Evolutionary conservation across 2,797 vertebrate species (phyloP), one percentile per base, ranked within the genome.

Genomic region (Echiichthys vipera): DNA sequence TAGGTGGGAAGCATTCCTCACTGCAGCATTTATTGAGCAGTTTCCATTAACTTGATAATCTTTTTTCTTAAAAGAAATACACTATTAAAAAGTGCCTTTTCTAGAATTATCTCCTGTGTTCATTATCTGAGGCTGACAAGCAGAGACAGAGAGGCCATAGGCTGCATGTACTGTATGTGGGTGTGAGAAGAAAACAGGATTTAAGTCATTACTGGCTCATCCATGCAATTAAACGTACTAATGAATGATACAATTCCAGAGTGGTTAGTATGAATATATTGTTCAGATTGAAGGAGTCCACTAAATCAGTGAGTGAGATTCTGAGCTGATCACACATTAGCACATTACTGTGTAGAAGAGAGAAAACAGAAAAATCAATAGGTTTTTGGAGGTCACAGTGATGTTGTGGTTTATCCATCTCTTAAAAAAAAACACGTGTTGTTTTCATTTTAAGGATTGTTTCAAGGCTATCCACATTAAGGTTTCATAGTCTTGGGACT

Each of bases 11-110:
- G 88, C 74, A 78, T 92, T 93, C 71, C 80, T 93, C 80, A 72
- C 78, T 65, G 83, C 86, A 78, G 86, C 83, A 84, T 74, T 88
- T 92, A 91, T 80, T 88, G 86, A 93, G 92, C 83, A 86, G 83
- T 91, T 93, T 87, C 84, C 84, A 93, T 93, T 93, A 90, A 94
- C 94, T 92, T 93, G 85, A 92, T 92, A 88, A 93, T 91, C 83
- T 75, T 84, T 90, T 89, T 91, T 90, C 77, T 85, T 82, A 90
- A 80, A 77, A 85, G 85, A 82, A 0, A 36, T 46, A n/a, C n/a
- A n/a, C n/a, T n/a, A 78, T 65, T 76, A 65, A 84, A 90, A 89
- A 65, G 51, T 74, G 64, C 50, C 57, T 78, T 87, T 82, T 89
- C 65, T 62, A 49, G 56, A 82, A 78, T 18, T 47, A 80, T 84